Evolutionary conservation across 2,113 vertebrate genomes (phyloP), one percentile per base, ranked within the genome.

Genomic region (Lepus europaeus): DNA sequence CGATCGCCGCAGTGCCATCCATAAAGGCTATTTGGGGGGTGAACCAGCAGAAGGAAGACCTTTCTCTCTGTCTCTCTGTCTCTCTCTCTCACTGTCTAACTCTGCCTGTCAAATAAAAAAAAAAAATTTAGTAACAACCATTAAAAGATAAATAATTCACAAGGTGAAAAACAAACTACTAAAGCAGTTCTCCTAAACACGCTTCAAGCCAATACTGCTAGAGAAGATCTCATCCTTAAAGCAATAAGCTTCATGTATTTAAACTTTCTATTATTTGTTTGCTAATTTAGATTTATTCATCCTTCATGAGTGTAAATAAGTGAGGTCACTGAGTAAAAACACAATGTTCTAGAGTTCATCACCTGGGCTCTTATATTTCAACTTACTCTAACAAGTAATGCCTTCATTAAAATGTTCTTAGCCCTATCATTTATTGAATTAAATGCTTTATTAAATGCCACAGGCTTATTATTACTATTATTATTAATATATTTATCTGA

Each of bases 91-190:
- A 39, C 39, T 39, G 39, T 39, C 39, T 39, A 39, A 39, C 39
- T 39, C 39, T 39, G 39, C 39, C 39, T 39, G 39, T 39, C 39
- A 39, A 39, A 39, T 39, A 39, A 39, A 39, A 39, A 36, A 36
- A 90, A 59, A 59, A n/a, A n/a, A n/a, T 92, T 90, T 20, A 25
- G 45, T 20, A 90, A 51, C 45, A 84, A 59, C 8, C 74, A 79
- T 49, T 20, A 49, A 16, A 82, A 80, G 72, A 53, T 31, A 94
- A 87, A 77, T 45, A 70, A 89, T 61, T 53, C 7, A 27, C 45
- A 84, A 68, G 12, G 61, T 87, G 59, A 90, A 79, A 59, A 80
- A 56, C 25, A 93, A 87, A 49, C 49, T 33, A 90, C 59, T 91
- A 36, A 78, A 49, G 39, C 31, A 68, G 49, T 63, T 70, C 39